Percentiles rank a stretch among this genome's conserved stretches.
Conservation (phyloP, 2,113 vertebrate genomes). For the Piprites chloris region DNA sequence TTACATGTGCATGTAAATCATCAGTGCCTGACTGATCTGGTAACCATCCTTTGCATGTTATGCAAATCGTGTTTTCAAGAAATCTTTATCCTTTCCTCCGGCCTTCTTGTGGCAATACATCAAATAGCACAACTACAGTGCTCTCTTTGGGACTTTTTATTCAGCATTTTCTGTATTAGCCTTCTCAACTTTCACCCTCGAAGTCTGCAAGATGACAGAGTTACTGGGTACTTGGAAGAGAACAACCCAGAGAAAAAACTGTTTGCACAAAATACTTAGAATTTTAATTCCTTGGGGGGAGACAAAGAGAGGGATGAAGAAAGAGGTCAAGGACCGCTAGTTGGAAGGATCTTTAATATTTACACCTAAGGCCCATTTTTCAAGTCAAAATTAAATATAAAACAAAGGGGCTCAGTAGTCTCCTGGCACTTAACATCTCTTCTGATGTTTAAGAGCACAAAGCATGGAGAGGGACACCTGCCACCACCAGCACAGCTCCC, state of each 20-base stretch:
- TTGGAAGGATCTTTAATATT: neutral
- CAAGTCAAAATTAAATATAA: neutral
- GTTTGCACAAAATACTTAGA: neutral
- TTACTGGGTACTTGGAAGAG: neutral
- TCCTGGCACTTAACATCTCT: neutral
- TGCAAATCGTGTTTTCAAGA: neutral
- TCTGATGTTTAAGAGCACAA: neutral
- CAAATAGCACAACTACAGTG: neutral
- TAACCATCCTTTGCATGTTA: neutral
- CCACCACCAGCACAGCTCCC: neutral
- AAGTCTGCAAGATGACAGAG: neutral
- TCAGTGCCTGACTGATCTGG: neutral
- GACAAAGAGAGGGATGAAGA: neutral
- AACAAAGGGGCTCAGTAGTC: rapidly evolving
- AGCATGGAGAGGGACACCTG: neutral
- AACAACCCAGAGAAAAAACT: neutral
- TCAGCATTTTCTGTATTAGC: neutral
- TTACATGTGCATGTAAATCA: neutral
- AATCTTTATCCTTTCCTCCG: neutral
- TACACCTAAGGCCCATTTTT: neutral
- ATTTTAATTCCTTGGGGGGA: neutral
- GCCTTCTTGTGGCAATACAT: neutral
- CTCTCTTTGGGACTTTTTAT: neutral
- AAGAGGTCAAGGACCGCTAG: neutral
- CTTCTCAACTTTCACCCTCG: neutral